Percentiles rank a stretch among this genome's conserved stretches.
Conservation (phyloP, 2,797 vertebrate species). For the Pipistrellus nathusii region DNA sequence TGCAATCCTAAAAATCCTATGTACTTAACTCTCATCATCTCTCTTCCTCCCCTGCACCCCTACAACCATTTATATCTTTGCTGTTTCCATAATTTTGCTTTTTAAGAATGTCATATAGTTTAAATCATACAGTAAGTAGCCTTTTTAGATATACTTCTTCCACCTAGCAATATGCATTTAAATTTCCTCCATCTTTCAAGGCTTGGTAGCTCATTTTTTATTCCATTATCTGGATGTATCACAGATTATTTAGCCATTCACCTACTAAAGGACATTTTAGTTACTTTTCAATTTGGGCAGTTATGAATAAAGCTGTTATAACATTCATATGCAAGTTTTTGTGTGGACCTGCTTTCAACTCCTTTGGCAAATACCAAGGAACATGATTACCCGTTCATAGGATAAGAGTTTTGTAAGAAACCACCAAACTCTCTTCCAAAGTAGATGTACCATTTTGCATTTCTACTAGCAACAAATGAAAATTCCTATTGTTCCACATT, state of each 20-base stretch:
- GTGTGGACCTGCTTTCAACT: not conserved
- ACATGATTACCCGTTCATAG: not conserved
- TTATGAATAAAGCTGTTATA: not conserved
- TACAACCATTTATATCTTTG: not conserved
- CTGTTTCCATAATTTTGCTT: not conserved
- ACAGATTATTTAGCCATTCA: not conserved
- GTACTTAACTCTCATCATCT: not conserved
- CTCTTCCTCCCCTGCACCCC: too few species aligned
- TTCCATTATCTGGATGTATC: not conserved
- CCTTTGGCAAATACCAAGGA: not conserved
- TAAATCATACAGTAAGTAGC: not conserved
- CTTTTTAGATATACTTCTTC: not conserved
- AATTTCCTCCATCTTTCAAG: not conserved
- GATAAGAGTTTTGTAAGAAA: not conserved
- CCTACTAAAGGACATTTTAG: not conserved
- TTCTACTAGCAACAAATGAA: not conserved
- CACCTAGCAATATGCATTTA: not conserved
- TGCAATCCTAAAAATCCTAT: not conserved
- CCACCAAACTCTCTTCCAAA: not conserved
- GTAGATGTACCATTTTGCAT: not conserved
- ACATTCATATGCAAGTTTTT: not conserved
- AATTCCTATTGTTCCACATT: not conserved
- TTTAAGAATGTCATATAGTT: constrained; percentile 14
- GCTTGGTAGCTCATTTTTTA: not conserved
- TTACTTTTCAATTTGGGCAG: not conserved